These are phyloP conservation scores for Gobius niger DNA, from an alignment of 2,113 vertebrate genomes.

Conservation along the genomic window DNA sequence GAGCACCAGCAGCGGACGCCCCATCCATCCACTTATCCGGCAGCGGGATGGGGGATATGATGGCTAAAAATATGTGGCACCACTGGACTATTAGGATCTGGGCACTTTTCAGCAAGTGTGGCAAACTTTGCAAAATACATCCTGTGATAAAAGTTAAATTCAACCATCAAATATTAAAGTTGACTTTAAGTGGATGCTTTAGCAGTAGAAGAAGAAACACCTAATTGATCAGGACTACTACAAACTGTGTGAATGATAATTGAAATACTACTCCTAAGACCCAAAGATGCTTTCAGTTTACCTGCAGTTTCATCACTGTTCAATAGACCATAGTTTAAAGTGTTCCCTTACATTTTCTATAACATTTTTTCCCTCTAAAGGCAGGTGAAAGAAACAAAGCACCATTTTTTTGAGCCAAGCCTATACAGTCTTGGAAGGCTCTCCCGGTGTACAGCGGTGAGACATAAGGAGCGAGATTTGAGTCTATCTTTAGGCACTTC, in stretches of 20 bases:
- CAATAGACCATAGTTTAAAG: not conserved
- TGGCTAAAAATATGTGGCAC: conserved; percentile 22
- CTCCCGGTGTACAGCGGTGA: not conserved
- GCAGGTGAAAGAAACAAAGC: not conserved
- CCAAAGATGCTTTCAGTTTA: too few species aligned
- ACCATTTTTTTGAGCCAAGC: not conserved
- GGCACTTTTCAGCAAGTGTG: conserved; percentile 21
- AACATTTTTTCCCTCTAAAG: not conserved
- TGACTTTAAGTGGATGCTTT: too few species aligned
- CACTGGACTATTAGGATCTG: conserved; percentile 32
- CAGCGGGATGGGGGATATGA: conserved; percentile 46
- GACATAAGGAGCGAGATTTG: conserved; percentile 37
- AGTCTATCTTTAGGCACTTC: conserved; percentile 43
- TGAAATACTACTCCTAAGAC: too few species aligned
- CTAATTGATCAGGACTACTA: too few species aligned
- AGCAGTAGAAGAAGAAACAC: too few species aligned
- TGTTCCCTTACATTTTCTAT: not conserved
- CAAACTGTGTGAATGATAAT: too few species aligned
- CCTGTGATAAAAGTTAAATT: too few species aligned
- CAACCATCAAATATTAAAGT: too few species aligned
- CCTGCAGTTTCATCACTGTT: too few species aligned
- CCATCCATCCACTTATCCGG: conserved; percentile 61
- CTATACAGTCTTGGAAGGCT: not conserved
- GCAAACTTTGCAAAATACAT: not conserved
- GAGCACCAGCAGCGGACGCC: conserved; percentile 66